Base-by-base conservation (phyloP, 1,140 invertebrate species). In the Cryptotermes secundus region DNA sequence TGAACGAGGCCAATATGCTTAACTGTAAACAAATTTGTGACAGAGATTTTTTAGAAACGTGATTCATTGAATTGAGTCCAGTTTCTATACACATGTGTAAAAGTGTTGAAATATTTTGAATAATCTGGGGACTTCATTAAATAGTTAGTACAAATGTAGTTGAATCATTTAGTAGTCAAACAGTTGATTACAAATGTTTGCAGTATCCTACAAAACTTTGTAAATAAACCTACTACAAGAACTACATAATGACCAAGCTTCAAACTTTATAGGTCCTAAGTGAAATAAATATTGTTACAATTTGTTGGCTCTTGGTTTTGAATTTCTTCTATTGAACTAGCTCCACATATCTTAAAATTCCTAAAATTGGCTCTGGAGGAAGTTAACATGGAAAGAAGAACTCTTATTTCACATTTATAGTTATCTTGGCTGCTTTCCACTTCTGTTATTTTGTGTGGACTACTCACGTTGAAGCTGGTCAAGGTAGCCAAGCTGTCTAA, bases 221-320 rank as follows among this genome's bases (percentile, higher is more conserved):
- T 72, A 72, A 3, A 72, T 72, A 72, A 72, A 72, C n/a, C 26
- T 72, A 7, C 53, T 72, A 26, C 26, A 72, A 72, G n/a, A 65
- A 72, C 4, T n/a, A 72, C 59, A 72, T 72, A 72, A 72, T 72
- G 59, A 72, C 59, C 59, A 72, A 31, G 59, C 26, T 31, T 72
- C 26, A 72, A 72, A 72, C 59, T 22, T 72, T 72, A 72, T 72
- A 72, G 59, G n/a, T 72, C 59, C 59, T 72, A 72, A 16, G 59
- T 72, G 14, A 72, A 72, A 72, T 72, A 72, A 72, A 72, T 72
- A 72, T 72, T 72, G 59, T 72, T 72, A 72, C 59, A 72, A n/a
- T 72, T 72, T 72, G 59, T n/a, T 72, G 59, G 59, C 59, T 72
- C n/a, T 72, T 72, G n/a, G 59, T 31, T 72, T 72, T 72, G 26